These are phyloP conservation scores for Orestias chungarensis DNA, from an alignment of 2,797 vertebrate species.

Conservation along the genomic window DNA sequence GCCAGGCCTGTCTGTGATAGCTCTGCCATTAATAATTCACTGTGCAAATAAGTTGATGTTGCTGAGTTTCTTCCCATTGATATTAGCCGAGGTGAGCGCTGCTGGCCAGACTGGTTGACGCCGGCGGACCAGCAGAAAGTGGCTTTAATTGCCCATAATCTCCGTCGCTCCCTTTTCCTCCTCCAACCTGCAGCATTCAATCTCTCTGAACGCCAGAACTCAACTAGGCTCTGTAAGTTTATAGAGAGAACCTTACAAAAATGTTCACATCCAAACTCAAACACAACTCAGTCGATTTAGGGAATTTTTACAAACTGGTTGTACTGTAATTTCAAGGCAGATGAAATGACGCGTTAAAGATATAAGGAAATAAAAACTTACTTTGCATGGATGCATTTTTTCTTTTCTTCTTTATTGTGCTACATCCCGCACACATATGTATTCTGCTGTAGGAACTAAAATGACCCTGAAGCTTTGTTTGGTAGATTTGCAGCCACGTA, in stretches of 20 bases:
- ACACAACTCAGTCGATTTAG: conserved; percentile 31
- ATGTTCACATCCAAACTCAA: conserved; percentile 38
- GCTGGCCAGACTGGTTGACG: conserved; percentile 76
- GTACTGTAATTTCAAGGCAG: conserved; percentile 28
- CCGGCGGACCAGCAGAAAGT: conserved; percentile 73
- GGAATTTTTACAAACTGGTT: conserved; percentile 20
- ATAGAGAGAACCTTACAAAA: conserved; percentile 29
- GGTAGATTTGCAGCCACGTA: not conserved
- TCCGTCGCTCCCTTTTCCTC: conserved; percentile 64
- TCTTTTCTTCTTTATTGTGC: not conserved
- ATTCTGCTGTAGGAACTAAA: not conserved
- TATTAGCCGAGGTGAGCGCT: conserved; percentile 77
- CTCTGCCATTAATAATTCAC: conserved; percentile 79
- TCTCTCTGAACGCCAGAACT: conserved; percentile 59
- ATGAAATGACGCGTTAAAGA: not conserved
- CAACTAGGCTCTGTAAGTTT: conserved; percentile 45
- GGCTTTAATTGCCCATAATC: conserved; percentile 77
- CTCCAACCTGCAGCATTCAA: conserved; percentile 62
- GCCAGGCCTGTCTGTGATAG: conserved; percentile 57
- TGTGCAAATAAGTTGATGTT: conserved; percentile 73
- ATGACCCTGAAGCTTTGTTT: not conserved
- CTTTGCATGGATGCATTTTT: not conserved
- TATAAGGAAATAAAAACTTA: not conserved
- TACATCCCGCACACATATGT: not conserved
- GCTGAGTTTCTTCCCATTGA: conserved; percentile 76